Evolutionary conservation across 2,113 vertebrate genomes (phyloP), one percentile per base, ranked within the genome.

Genomic region (Ariopsis seemanni): DNA sequence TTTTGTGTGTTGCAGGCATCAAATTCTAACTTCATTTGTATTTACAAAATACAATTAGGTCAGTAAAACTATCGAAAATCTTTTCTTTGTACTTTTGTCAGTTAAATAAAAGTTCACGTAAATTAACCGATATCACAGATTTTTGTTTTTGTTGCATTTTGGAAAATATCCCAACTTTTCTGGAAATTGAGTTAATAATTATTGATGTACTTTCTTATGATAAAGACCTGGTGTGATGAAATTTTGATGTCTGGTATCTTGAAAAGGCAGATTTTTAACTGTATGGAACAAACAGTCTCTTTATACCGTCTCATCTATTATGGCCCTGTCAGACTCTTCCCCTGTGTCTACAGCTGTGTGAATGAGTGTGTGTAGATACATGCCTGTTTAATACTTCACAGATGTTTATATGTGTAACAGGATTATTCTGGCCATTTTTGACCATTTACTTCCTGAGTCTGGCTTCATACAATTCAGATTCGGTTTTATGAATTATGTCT

Each of bases 221-320:
- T 55, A 48, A 81, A 57, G 62, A 63, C 52, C 52, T 81, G 27
- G 62, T 63, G 18, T 81, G 77, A 57, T 80, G 48, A 86, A 86
- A 86, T 55, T 63, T 34, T 69, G 75, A 69, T 69, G 75, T 69
- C 27, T 69, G 50, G 18, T 69, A 63, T 80, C 62, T 81, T 71
- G 63, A 81, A 71, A 86, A 69, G 48, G 12, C 52, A 81, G 52
- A 80, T 86, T 86, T 69, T 81, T 69, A 81, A 69, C 85, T 80
- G 63, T 34, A 57, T 48, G n/a, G 63, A 80, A 67, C 50, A 86
- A 25, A 57, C 50, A 27, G 55, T 53, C 48, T 53, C n/a, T 52
- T 50, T 78, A 9, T 17, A n/a, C 27, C 4, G 27, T 74, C 58
- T 86, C 50, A 53, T 77, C 8, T 78, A 34, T 20, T 50, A 20